These are phyloP conservation scores for Odontomachus brunneus DNA, from an alignment of 1,140 invertebrate genomes.

Conservation along the genomic window DNA sequence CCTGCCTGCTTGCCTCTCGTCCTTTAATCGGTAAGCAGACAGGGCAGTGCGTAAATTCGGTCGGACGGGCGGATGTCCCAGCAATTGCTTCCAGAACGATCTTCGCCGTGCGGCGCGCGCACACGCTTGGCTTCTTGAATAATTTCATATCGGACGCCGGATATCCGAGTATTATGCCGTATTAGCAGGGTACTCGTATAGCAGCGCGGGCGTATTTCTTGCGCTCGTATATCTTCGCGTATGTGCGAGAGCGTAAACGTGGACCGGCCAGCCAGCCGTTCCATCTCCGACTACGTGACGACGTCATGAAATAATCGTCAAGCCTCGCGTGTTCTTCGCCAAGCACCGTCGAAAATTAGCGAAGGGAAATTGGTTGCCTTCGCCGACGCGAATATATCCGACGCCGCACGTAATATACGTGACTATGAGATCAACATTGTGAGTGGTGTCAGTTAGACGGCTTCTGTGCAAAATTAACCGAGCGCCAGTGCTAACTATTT, in stretches of 20 bases:
- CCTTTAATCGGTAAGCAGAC: conserved; percentile 36
- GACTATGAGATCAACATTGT: conserved; percentile 29
- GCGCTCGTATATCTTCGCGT: conserved; percentile 15
- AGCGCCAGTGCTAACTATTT: not conserved
- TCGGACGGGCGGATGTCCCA: not conserved
- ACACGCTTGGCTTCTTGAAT: conserved; percentile 17
- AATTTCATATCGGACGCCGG: conserved; percentile 45
- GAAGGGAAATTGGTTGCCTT: conserved; percentile 22
- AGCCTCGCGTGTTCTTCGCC: not conserved
- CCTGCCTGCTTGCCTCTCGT: not conserved
- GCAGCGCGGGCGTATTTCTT: conserved; percentile 15
- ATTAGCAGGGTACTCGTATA: conserved; percentile 16
- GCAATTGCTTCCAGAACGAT: conserved; percentile 9
- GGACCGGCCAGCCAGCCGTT: not conserved
- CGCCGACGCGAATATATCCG: not conserved
- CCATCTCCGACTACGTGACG: conserved; percentile 7
- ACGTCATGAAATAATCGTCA: conserved; percentile 48
- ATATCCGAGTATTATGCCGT: conserved; percentile 23
- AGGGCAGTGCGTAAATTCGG: conserved; percentile 28
- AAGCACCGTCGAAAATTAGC: conserved; percentile 19
- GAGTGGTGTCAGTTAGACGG: not conserved
- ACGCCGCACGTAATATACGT: conserved; percentile 23
- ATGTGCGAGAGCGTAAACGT: not conserved
- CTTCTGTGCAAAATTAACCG: not conserved
- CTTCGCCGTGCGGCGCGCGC: not conserved